Base-by-base conservation (phyloP, 2,113 vertebrate genomes). In the Ahaetulla prasina region DNA sequence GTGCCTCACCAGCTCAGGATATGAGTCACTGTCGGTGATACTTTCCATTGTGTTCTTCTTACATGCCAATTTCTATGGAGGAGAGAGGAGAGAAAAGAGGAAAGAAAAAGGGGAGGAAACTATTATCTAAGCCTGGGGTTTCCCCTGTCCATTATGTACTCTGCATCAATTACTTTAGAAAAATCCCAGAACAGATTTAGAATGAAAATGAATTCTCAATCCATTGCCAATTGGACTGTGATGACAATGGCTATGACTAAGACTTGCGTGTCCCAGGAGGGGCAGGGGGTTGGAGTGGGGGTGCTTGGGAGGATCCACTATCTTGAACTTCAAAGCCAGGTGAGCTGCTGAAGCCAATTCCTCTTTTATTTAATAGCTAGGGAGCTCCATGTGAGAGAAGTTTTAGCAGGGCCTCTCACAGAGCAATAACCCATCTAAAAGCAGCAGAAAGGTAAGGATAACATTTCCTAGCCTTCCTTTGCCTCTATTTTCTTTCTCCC, bases 1-100 rank as follows among this genome's bases (percentile, higher is more conserved):
- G 95, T 96, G 95, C 39, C 92, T 53, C 93, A 92, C 94, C 93
- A 96, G 95, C 88, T 53, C 97, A 96, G 97, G 97, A 97, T 96
- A 94, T 97, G 97, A 97, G 94, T 97, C 97, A 97, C 74, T 94
- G 93, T 88, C 94, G 74, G 86, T 0, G 92, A 92, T 95, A 94
- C 93, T 94, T 94, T 95, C 89, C 92, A 96, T n/a, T 95, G 94
- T 96, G 95, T 92, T 94, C 95, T 95, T 93, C 95, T 95, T 95
- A 93, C 16, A 0, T 94, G 92, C 45, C 90, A 94, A 92, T 91
- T 85, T 96, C 94, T 85, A 74, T 93, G 30, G 91, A 57, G 53
- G 45, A 8, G 85, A 68, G 23, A 35, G 52, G 94, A 94, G 85
- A 74, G 3, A 89, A 8, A 39, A 20, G 45, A 63, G 55, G 7